Evolutionary conservation across 2,888 invertebrate genomes (phyloP).

Genomic region (Melipona bicolor): DNA sequence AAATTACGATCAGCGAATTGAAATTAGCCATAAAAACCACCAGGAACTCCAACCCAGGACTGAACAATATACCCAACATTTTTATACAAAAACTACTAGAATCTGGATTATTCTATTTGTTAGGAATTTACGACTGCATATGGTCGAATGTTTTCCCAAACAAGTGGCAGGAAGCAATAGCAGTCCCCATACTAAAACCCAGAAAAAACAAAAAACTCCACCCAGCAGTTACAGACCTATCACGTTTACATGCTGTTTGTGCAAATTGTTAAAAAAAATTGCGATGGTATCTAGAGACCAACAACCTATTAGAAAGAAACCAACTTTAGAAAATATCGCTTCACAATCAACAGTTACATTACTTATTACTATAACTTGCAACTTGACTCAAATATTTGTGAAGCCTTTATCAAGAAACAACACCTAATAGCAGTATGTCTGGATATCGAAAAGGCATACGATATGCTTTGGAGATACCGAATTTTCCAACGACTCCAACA

Average conservation of each 20-base stretch:
- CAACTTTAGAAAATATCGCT: slow-evolving; percentile 1
- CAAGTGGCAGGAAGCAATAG: not conserved
- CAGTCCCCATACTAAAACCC: not conserved
- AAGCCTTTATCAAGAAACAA: not conserved
- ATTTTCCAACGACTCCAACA: not conserved
- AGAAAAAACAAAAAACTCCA: slow-evolving; percentile 2
- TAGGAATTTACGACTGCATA: not conserved
- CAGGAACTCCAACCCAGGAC: no score
- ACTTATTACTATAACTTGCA: not conserved
- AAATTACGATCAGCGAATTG: no score
- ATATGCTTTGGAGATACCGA: not conserved
- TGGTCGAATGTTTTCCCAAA: not conserved
- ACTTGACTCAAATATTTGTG: not conserved
- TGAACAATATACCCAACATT: not conserved
- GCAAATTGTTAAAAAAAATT: not conserved
- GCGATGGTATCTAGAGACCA: not conserved
- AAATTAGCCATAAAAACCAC: no score
- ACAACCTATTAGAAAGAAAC: not conserved
- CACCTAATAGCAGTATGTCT: not conserved
- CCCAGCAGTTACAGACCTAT: not conserved
- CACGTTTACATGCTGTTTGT: not conserved
- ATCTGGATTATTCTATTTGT: not conserved
- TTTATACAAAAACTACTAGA: slow-evolving; percentile 4
- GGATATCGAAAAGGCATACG: not conserved
- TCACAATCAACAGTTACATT: not conserved